Evolutionary conservation across 2,888 invertebrate genomes (phyloP).

Genomic region (Dascillus cervinus): DNA sequence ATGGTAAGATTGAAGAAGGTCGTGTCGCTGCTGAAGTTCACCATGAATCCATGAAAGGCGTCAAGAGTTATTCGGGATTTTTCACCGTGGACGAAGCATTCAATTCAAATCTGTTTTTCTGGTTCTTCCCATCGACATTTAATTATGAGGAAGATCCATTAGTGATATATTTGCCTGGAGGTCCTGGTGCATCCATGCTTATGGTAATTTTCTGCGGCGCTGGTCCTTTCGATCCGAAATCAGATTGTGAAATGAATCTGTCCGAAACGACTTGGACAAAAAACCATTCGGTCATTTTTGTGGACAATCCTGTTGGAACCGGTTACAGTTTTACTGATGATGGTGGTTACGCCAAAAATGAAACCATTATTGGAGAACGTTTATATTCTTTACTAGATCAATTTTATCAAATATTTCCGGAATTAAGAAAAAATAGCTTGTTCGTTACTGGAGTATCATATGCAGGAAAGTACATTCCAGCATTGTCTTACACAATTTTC

Average conservation of each 20-base stretch:
- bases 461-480: constrained; percentile 75
- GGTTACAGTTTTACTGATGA: constrained; percentile 86
- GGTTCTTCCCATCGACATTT: constrained; percentile 75
- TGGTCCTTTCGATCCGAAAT: constrained; percentile 61
- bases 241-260: constrained; percentile 39
- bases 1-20: constrained; percentile 61
- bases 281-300: constrained; percentile 73
- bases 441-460: constrained; percentile 88
- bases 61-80: constrained; percentile 71
- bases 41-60: constrained; percentile 50
- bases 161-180: constrained; percentile 79
- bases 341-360: constrained; percentile 74
- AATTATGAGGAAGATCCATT: constrained; percentile 55
- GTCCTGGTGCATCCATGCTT: constrained; percentile 73
- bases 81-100: constrained; percentile 72
- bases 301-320: constrained; percentile 90
- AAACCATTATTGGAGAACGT: constrained; percentile 73
- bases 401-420: constrained; percentile 77
- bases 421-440: constrained; percentile 66
- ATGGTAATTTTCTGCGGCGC: constrained; percentile 79
- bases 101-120: constrained; percentile 82
- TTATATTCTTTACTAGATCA: constrained; percentile 69
- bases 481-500: constrained; percentile 66
- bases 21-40: constrained; percentile 45
- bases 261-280: constrained; percentile 74